Conservation (phyloP, 2,113 vertebrate genomes). For the Grus americana region DNA sequence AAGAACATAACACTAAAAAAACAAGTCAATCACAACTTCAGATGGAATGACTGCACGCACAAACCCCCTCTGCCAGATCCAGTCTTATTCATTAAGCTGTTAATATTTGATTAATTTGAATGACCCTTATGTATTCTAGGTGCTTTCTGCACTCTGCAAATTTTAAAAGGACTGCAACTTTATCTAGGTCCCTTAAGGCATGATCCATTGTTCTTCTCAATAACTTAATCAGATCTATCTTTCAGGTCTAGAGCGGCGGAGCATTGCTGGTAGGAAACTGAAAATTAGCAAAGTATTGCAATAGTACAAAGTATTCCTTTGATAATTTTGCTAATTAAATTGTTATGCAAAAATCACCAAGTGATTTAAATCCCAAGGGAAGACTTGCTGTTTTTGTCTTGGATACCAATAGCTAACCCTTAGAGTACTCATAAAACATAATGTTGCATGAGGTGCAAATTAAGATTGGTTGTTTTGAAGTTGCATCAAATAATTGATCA, state of each 20-base stretch:
- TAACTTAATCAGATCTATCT: not conserved
- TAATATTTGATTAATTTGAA: not conserved
- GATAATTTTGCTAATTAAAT: constrained; percentile 69
- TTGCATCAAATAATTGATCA: constrained; percentile 80
- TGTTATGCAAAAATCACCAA: constrained; percentile 45
- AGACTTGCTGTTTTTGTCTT: constrained; percentile 30
- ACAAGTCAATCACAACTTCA: not conserved
- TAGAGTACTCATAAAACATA: constrained; percentile 3
- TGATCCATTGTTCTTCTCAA: not conserved
- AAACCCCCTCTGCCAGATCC: not conserved
- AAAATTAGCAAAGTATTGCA: constrained; percentile 24
- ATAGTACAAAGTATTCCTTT: constrained; percentile 1
- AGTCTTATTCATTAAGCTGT: not conserved
- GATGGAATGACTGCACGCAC: not conserved
- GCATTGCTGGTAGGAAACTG: not conserved
- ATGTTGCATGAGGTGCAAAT: not conserved
- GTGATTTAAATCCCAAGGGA: constrained; percentile 10
- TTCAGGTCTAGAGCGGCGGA: not conserved
- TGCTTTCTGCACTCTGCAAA: not conserved
- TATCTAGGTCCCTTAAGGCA: not conserved
- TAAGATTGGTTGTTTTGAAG: constrained; percentile 72
- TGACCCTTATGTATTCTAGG: not conserved
- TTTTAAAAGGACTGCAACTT: not conserved
- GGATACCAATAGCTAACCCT: constrained; percentile 9
- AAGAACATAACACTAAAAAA: not conserved